Conservation (phyloP, 2,888 invertebrate species). For the Diploptera punctata region DNA sequence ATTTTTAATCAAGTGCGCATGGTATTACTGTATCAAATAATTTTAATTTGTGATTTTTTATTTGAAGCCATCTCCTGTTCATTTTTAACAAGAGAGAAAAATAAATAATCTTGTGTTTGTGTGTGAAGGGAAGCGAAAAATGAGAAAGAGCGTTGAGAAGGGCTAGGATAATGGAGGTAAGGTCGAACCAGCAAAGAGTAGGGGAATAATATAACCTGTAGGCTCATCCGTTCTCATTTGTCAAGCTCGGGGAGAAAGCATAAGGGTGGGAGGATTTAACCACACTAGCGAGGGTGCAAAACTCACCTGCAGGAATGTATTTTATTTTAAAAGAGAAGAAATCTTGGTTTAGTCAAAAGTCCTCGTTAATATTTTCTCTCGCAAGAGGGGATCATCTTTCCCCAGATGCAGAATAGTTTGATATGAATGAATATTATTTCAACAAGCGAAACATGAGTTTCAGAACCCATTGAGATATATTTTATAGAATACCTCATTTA, state of each 20-base stretch:
- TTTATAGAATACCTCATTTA: too few species aligned
- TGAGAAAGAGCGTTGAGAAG: conserved; percentile 29
- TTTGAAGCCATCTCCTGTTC: too few species aligned
- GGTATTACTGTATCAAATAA: too few species aligned
- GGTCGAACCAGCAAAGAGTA: neutral
- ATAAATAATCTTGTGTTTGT: too few species aligned
- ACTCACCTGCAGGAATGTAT: neutral
- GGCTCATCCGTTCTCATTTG: conserved; percentile 40
- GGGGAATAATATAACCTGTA: conserved; percentile 36
- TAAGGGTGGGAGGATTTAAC: neutral
- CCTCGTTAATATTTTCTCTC: neutral
- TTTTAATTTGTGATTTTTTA: too few species aligned
- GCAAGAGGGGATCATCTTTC: neutral
- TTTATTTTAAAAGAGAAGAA: neutral
- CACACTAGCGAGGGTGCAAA: neutral
- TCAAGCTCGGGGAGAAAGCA: conserved; percentile 17
- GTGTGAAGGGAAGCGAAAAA: conserved; percentile 34
- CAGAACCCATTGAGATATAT: too few species aligned
- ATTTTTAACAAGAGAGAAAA: too few species aligned
- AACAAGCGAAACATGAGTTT: too few species aligned
- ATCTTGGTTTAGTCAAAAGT: conserved; percentile 5
- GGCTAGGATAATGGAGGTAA: conserved; percentile 29
- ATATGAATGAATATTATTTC: too few species aligned
- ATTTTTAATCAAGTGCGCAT: too few species aligned
- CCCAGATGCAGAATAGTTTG: too few species aligned